Evolutionary conservation across 2,797 vertebrate genomes (phyloP), one percentile per base, ranked within the genome.

Genomic region (Podargus strigoides): DNA sequence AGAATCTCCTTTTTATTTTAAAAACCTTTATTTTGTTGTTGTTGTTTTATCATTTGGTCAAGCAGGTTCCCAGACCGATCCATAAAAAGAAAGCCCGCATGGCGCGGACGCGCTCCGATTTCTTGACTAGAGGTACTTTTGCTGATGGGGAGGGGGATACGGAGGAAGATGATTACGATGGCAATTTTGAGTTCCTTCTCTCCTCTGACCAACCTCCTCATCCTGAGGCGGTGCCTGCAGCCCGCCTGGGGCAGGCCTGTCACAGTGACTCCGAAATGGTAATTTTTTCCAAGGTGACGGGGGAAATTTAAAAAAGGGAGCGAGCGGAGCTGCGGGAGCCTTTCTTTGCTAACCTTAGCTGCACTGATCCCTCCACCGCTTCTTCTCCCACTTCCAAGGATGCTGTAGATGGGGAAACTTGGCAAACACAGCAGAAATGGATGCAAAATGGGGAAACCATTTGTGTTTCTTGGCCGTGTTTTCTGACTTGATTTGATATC

Each of bases 251-350:
- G 95, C 98, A 98, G 98, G 98, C 98, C 97, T 99, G 98, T 98
- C 98, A 99, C 98, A 99, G 99, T 99, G 99, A 99, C 98, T 99
- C 99, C 55, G 99, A 99, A 98, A 99, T 99, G 99, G 99, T 99
- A 99, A 99, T 98, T 95, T 98, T 94, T 97, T 81, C 87, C 92
- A 55, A 4, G 7, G 49, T 97, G 94, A 14, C 7, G 73, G 87
- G 95, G 89, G 30, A 69, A 55, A 49, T 87, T 87, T 68, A 77
- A 92, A 94, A 50, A 95, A 95, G 53, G 90, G 85, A 95, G 93
- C 16, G 37, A 96, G 89, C 39, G 66, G 96, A 96, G 96, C 95
- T 97, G 94, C 39, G 55, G 95, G 87, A 96, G 83, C 97, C 81
- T 96, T 85, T 97, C 97, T 96, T 97, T 95, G 98, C 98, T 99